Evolutionary conservation across 1,140 invertebrate genomes (phyloP), one percentile per base, ranked within the genome.

Genomic region (Cardiocondyla obscurior): DNA sequence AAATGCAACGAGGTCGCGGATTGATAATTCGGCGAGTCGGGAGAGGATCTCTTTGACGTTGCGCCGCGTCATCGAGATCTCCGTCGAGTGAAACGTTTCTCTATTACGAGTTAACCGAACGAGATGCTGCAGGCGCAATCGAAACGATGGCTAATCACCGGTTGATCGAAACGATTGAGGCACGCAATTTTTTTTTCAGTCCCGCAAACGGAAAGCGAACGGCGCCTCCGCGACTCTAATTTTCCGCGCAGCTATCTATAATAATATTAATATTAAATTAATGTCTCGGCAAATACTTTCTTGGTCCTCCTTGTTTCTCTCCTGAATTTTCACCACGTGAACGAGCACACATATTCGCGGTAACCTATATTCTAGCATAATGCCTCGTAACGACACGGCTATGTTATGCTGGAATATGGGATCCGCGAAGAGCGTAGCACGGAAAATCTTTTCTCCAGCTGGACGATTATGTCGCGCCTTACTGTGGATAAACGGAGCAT

Each of bases 401-500:
- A 49, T 73, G 33, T 89, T 91, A 90, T 85, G 77, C 88, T 85
- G 81, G 57, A 90, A 91, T 92, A 91, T 90, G 90, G 88, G 86
- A 88, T 65, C 58, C 64, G 69, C 36, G 57, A 51, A 65, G 81
- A 42, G 57, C 46, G 33, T 28, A 69, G 7, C 51, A 0, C 12
- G 16, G 16, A 65, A n/a, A 44, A 1, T 69, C 6, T 10, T 51
- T 6, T 10, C 10, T 22, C 5, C 39, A 51, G 12, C 25, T n/a
- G 25, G 90, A 83, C 82, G 83, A 64, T 67, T 44, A 70, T 60
- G 65, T 88, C 88, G 58, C 62, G 60, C 57, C 89, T 83, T 84
- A 84, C 70, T 64, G 42, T 49, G 72, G 73, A 81, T 92, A 92
- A 93, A 91, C 87, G 58, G 90, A 91, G 92, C 92, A 93, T 93